Evolutionary conservation across 1,140 invertebrate genomes (phyloP).

Genomic region (Heliconius himera): DNA sequence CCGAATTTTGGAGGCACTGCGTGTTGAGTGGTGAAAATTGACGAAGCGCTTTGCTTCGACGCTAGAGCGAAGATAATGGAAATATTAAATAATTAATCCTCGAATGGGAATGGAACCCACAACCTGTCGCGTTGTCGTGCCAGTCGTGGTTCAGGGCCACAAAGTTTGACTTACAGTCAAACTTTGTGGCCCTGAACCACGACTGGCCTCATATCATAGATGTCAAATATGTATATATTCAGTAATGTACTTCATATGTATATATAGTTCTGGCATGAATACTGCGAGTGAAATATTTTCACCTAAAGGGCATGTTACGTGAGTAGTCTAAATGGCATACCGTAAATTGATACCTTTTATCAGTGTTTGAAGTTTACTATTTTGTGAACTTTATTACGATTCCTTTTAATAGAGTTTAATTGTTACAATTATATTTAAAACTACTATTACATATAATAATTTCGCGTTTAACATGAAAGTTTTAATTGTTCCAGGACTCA

Average conservation of each 20-base stretch:
- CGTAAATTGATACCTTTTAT: neutral
- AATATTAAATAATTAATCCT: too few relatives aligned
- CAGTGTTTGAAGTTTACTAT: too few relatives aligned
- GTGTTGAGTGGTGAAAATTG: too few relatives aligned
- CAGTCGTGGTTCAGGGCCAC: too few relatives aligned
- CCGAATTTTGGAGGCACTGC: too few relatives aligned
- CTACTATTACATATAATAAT: neutral
- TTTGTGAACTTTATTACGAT: neutral
- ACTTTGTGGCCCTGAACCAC: too few relatives aligned
- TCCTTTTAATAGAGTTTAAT: neutral
- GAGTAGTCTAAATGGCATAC: constrained; percentile 54
- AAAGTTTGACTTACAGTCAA: too few relatives aligned
- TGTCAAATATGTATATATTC: neutral
- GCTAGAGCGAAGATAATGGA: too few relatives aligned
- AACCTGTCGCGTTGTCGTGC: too few relatives aligned
- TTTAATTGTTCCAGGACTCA: constrained; percentile 37
- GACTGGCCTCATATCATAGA: too few relatives aligned
- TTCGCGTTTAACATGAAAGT: constrained; percentile 15
- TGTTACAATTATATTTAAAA: neutral
- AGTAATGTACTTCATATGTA: neutral
- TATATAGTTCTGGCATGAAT: constrained; percentile 22
- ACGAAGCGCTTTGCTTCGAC: too few relatives aligned
- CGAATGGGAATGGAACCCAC: too few relatives aligned
- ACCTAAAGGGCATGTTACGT: constrained; percentile 39
- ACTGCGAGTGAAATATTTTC: constrained; percentile 28